Percentiles rank a stretch among this genome's conserved stretches.
These are phyloP conservation scores for Euproctis similis DNA, from an alignment of 2,888 invertebrate genomes.

Conservation along the genomic window DNA sequence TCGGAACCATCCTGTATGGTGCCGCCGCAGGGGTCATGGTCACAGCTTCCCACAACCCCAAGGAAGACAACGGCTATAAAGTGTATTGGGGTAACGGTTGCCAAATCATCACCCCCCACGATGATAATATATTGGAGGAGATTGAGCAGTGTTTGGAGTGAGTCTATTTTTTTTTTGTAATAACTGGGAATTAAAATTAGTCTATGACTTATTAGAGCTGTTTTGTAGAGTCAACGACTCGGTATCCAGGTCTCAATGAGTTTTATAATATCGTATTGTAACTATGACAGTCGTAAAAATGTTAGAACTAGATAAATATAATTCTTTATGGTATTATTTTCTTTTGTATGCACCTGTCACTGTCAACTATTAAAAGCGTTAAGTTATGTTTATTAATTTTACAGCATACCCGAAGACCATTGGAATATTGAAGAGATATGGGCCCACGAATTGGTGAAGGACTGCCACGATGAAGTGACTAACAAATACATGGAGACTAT, in stretches of 20 bases:
- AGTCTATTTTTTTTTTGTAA: constrained; percentile 35
- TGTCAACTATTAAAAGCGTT: no score
- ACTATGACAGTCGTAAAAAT: no score
- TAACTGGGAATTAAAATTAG: no score
- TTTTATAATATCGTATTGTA: no score
- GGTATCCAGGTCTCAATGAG: no score
- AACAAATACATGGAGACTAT: constrained; percentile 80
- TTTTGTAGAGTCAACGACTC: no score
- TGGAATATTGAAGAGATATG: constrained; percentile 83
- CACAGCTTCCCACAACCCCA: constrained; percentile 97
- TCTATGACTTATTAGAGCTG: no score
- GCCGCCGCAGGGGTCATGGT: constrained; percentile 94
- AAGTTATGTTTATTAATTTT: no score
- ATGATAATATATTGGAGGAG: constrained; percentile 86
- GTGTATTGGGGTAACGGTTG: constrained; percentile 97
- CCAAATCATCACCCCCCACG: constrained; percentile 95
- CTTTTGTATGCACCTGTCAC: no score
- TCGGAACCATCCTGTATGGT: constrained; percentile 82
- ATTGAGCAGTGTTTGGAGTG: constrained; percentile 84
- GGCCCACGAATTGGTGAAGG: constrained; percentile 71
- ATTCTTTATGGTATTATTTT: no score
- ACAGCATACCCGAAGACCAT: constrained; percentile 83
- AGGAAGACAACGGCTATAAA: constrained; percentile 97
- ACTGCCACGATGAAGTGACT: constrained; percentile 83
- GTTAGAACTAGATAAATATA: background rate